Base-by-base conservation (phyloP, 2,113 vertebrate species). In the Paralichthys olivaceus region DNA sequence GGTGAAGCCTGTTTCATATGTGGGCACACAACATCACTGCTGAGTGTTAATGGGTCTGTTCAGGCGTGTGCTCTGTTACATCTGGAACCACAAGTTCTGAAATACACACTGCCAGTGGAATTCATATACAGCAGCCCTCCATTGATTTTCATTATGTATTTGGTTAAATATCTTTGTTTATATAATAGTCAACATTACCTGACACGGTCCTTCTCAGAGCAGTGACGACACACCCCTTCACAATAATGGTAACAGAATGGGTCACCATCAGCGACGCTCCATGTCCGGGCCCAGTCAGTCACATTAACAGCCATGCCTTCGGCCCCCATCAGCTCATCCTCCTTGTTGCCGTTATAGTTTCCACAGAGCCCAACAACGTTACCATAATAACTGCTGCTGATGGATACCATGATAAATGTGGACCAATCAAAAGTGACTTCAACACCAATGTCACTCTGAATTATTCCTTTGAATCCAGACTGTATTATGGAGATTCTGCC, bases 351-450 rank as follows among this genome's bases (percentile, higher is more conserved):
- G 0, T 77, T 82, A 57, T 72, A 82, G 80, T 77, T 77, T n/a
- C 80, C 80, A 63, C 80, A 82, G 53, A 82, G 74, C 4, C 80
- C 80, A 4, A 0, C 69, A 0, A 77, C 74, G 7, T 77, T 72
- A 4, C 74, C 74, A 49, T 34, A 82, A 53, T 82, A 82, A 25
- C 80, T 82, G 74, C 80, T 82, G 63, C 63, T 82, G 14, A 77
- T 19, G 20, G 74, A 32, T 53, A 82, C 63, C 74, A 72, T 72
- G 20, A 69, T 2, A 0, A 73, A 20, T 17, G 69, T 69, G 3
- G 57, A 7, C 80, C 80, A 82, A 51, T 82, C 80, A 63, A 82
- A 82, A 37, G 57, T 69, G 23, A 82, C 29, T 7, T 61, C 22
- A 5, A 82, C 2, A 0, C 80, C 80, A 13, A 73, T 19, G 19